Evolutionary conservation across 2,113 vertebrate species (phyloP).

Genomic region (Callionymus lyra): DNA sequence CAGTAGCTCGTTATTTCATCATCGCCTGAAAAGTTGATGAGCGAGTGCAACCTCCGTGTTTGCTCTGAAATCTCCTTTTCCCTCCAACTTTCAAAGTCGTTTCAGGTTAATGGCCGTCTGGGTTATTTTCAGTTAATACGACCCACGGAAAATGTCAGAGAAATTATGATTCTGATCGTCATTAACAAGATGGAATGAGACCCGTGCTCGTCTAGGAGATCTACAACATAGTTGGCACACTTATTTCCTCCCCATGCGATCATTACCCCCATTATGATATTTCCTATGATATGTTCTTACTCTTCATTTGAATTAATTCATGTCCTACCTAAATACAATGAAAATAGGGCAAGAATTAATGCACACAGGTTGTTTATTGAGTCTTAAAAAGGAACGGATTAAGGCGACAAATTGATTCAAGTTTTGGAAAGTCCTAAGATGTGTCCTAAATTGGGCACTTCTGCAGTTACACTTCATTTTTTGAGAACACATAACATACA

Average conservation of each 20-base stretch:
- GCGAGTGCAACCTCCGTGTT: conserved; percentile 41
- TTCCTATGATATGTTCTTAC: conserved; percentile 4
- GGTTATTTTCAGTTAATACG: conserved; percentile 25
- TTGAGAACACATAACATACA: too few relatives aligned
- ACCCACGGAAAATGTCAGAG: conserved; percentile 8
- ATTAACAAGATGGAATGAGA: conserved; percentile 29
- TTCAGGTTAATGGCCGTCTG: conserved; percentile 43
- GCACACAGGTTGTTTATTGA: too few relatives aligned
- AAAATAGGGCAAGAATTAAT: too few relatives aligned
- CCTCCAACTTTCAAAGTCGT: conserved; percentile 42
- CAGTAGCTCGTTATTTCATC: conserved; percentile 56
- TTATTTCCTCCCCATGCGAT: background rate
- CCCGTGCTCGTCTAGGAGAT: conserved; percentile 16
- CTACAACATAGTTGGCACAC: conserved; percentile 9
- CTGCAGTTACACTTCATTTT: too few relatives aligned
- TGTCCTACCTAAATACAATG: too few relatives aligned
- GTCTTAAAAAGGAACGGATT: too few relatives aligned
- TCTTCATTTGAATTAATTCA: too few relatives aligned
- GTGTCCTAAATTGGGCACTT: too few relatives aligned
- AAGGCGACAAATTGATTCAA: too few relatives aligned
- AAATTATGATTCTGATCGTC: conserved; percentile 25
- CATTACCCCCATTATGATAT: conserved; percentile 7
- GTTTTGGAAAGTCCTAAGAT: too few relatives aligned
- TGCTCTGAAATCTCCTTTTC: conserved; percentile 43
- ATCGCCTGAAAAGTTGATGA: conserved; percentile 42